These are phyloP conservation scores for Cephalopachus bancanus DNA, from an alignment of 2,797 vertebrate species.

Conservation along the genomic window DNA sequence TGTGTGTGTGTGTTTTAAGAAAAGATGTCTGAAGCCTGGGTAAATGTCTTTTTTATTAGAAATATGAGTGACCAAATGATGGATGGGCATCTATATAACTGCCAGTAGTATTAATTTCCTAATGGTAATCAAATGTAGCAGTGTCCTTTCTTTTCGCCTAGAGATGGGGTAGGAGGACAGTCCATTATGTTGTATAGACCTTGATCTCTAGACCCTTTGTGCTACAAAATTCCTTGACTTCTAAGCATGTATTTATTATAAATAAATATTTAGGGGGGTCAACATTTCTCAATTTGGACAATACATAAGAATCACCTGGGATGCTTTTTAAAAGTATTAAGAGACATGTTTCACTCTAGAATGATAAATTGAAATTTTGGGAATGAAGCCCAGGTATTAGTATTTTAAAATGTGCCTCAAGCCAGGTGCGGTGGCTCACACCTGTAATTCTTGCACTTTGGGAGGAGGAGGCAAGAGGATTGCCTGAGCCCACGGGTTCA, in stretches of 20 bases:
- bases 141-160: neutral
- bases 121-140: neutral
- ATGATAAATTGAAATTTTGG: neutral
- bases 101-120: neutral
- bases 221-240: neutral
- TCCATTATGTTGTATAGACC: neutral
- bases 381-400: neutral
- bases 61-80: neutral
- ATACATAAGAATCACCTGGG: neutral
- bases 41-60: neutral
- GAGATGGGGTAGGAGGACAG: neutral
- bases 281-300: neutral
- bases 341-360: neutral
- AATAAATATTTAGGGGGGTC: neutral
- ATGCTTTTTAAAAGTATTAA: neutral
- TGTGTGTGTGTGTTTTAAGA: neutral
- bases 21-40: neutral
- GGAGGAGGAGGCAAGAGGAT: too few species aligned
- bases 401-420: neutral
- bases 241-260: neutral
- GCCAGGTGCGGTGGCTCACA: too few species aligned
- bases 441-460: too few species aligned
- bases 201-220: neutral
- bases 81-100: neutral
- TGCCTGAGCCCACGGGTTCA: too few species aligned